These are phyloP conservation scores for Apoda limacodes DNA, from an alignment of 2,888 invertebrate genomes.

Conservation along the genomic window DNA sequence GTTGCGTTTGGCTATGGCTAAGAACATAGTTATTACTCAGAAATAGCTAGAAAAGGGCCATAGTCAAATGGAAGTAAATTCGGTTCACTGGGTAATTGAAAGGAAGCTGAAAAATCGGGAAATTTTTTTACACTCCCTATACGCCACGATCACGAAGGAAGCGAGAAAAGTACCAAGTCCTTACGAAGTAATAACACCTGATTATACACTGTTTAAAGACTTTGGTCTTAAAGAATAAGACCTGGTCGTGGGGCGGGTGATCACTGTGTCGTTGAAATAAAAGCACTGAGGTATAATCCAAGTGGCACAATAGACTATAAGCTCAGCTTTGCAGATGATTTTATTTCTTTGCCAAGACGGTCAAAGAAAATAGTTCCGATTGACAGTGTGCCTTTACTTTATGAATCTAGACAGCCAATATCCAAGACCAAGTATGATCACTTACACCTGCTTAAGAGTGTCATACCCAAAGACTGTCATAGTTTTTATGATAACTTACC, in stretches of 20 bases:
- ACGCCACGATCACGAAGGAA: background rate
- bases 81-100: slow-evolving; percentile 2
- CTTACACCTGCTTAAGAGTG: slow-evolving; percentile 11
- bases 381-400: slow-evolving; percentile 5
- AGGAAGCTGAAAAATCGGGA: background rate
- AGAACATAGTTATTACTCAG: slow-evolving; percentile 19
- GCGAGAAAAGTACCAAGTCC: slow-evolving; percentile 14
- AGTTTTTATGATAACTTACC: slow-evolving; percentile 8
- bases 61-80: slow-evolving; percentile 21
- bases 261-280: slow-evolving; percentile 14
- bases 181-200: slow-evolving; percentile 14
- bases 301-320: slow-evolving; percentile 10
- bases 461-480: slow-evolving; percentile 12
- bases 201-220: slow-evolving; percentile 19
- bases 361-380: slow-evolving; percentile 7
- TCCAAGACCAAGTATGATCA: slow-evolving; percentile 8
- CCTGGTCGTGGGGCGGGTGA: slow-evolving; percentile 17
- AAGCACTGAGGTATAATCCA: slow-evolving; percentile 12
- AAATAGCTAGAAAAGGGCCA: slow-evolving; percentile 25
- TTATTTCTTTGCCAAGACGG: slow-evolving; percentile 6
- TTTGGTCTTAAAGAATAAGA: slow-evolving; percentile 15
- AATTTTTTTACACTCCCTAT: slow-evolving; percentile 1
- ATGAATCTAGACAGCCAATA: slow-evolving; percentile 7
- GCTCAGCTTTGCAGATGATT: slow-evolving; percentile 8
- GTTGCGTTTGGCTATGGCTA: slow-evolving; percentile 17